A percentile compares a stretch with the other conserved stretches of the same genome.
Evolutionary conservation across 2,113 vertebrate genomes (phyloP).

Genomic region (Taxidea taxus): DNA sequence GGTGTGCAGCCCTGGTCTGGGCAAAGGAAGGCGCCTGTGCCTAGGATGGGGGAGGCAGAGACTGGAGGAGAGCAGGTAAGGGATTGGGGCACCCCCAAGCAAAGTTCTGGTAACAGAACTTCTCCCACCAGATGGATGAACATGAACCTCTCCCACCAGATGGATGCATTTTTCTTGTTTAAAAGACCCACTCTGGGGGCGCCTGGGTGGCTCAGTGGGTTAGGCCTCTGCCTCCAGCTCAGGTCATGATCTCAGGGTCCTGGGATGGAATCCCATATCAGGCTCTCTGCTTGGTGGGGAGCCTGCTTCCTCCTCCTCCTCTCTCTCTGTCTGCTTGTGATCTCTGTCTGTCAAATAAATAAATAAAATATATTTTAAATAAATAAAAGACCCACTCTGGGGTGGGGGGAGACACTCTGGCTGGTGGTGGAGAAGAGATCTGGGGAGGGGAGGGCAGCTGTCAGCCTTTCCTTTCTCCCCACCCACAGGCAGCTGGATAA

Average conservation of each 20-base stretch:
- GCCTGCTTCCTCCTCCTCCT: too few species aligned
- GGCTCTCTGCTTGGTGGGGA: too few species aligned
- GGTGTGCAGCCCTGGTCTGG: fast-evolving
- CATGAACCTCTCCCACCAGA: not conserved
- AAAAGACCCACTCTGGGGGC: not conserved
- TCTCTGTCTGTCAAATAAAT: too few species aligned
- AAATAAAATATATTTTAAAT: too few species aligned
- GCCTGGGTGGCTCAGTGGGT: too few species aligned
- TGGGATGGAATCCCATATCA: too few species aligned
- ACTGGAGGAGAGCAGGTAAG: not conserved
- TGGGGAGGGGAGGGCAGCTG: not conserved
- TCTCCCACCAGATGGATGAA: not conserved
- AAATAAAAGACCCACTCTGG: not conserved
- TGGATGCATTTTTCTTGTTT: not conserved
- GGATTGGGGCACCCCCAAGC: too few species aligned
- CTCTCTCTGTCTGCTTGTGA: too few species aligned
- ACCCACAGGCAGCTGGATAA: not conserved
- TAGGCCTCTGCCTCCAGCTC: too few species aligned
- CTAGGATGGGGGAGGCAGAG: not conserved
- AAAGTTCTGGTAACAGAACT: not conserved
- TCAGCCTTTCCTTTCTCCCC: not conserved
- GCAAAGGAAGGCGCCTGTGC: not conserved
- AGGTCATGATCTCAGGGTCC: too few species aligned
- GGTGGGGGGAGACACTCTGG: too few species aligned
- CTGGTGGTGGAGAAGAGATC: not conserved